Evolutionary conservation across 1,140 invertebrate species (phyloP), one percentile per base, ranked within the genome.

Genomic region (Neuroterus valhalla): DNA sequence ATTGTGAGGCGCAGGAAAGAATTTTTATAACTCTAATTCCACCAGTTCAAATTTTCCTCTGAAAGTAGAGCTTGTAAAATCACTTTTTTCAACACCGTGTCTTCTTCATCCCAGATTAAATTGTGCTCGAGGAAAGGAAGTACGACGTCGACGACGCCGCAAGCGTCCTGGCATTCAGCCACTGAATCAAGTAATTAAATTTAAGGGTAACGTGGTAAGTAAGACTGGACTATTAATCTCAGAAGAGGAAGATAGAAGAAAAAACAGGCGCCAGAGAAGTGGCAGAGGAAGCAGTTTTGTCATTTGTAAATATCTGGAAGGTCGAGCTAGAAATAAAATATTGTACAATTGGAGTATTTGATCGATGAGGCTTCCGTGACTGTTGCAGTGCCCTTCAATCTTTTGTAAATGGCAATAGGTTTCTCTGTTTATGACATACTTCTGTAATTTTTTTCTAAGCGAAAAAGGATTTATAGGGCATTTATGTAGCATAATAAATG

Each of bases 141-240:
- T 23, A 55, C 52, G 12, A 5, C 12, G 2, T 52, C 8, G 10
- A 14, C 23, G 23, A 55, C 21, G 23, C 52, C 26, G 26, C 19
- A 55, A 55, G 52, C 26, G 52, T 21, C 26, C 15, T 55, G 52
- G 52, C 21, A 31, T 55, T 31, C 26, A 55, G 52, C 52, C 52
- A 55, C 52, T 55, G 52, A 55, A 55, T 55, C 52, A 55, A 55
- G 52, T 55, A 55, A 55, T 55, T 55, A 55, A 55, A 55, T 55
- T 55, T 55, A 31, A 14, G 52, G 11, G 23, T 3, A 55, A 55
- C 52, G 12, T 31, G 52, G 52, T 55, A 26, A 31, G 21, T 31
- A 3, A 55, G 23, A 23, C 21, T 55, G 52, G 52, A 31, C 52
- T 55, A 55, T 55, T 55, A 55, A 55, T 55, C 21, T 55, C 14